These are phyloP conservation scores for Myathropa florea DNA, from an alignment of 2,888 invertebrate species.

Conservation along the genomic window DNA sequence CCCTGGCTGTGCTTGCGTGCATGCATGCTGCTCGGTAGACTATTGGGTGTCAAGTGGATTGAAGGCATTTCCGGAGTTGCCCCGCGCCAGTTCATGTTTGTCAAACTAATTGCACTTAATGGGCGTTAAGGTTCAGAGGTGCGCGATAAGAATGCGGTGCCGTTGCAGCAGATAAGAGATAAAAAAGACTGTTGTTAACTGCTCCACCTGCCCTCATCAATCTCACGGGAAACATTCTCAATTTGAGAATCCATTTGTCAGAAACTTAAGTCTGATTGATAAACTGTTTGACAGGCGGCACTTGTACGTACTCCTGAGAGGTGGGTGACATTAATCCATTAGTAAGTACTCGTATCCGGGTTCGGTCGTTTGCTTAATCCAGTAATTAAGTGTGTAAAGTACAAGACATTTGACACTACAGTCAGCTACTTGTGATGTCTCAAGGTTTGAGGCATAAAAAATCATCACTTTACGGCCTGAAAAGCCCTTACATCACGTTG, in stretches of 20 bases:
- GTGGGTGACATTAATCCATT: constrained; percentile 43
- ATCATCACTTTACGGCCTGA: neutral
- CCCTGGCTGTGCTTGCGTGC: neutral
- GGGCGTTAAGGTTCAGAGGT: neutral
- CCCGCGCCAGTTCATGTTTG: neutral
- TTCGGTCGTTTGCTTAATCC: neutral
- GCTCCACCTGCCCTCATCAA: too few species aligned
- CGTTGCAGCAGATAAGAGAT: constrained; percentile 1
- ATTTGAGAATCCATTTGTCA: constrained; percentile 47
- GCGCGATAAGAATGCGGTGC: neutral
- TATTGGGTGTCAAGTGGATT: neutral
- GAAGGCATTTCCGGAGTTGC: constrained; percentile 52
- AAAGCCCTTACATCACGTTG: neutral
- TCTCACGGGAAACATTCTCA: too few species aligned
- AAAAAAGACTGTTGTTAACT: constrained; percentile 30
- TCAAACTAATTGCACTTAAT: neutral
- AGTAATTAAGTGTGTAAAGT: neutral
- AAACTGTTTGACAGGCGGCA: constrained; percentile 28
- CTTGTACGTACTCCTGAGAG: neutral
- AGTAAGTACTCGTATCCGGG: constrained; percentile 1
- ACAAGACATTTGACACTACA: neutral
- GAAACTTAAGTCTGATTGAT: constrained; percentile 37
- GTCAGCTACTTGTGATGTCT: neutral
- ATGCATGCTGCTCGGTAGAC: neutral
- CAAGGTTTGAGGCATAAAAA: neutral